A percentile compares a stretch with the other conserved stretches of the same genome.
Conservation (phyloP, 2,888 invertebrate genomes). For the Sympetrum striolatum region DNA sequence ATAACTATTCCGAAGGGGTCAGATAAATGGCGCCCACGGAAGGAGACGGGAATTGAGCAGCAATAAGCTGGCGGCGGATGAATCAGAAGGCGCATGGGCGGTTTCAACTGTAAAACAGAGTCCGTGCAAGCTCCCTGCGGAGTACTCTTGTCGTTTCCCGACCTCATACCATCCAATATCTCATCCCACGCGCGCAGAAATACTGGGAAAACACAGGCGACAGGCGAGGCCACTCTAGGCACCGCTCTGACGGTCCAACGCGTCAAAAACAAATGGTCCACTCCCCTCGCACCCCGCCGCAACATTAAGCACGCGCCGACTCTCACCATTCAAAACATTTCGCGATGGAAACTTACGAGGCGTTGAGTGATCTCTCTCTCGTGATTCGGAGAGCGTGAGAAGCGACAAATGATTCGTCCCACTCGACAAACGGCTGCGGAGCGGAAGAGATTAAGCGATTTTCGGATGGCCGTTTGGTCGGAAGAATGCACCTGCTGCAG, state of each 20-base stretch:
- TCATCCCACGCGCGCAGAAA: not conserved
- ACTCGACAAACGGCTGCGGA: not conserved
- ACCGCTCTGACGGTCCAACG: not conserved
- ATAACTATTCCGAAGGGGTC: not conserved
- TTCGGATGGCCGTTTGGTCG: not conserved
- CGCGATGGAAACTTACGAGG: constrained; percentile 11
- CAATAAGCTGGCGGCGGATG: not conserved
- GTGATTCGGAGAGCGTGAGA: not conserved
- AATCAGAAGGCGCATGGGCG: not conserved
- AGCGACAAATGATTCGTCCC: constrained; percentile 15
- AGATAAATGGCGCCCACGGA: not conserved
- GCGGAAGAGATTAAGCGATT: constrained; percentile 25
- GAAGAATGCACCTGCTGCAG: constrained; percentile 8
- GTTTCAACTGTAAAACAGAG: not conserved
- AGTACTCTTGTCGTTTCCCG: not conserved
- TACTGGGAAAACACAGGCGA: not conserved
- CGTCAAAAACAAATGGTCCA: not conserved
- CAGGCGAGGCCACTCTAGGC: not conserved
- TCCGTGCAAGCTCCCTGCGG: not conserved
- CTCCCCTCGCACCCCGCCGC: not conserved
- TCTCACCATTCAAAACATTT: constrained; percentile 4
- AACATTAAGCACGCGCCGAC: not conserved
- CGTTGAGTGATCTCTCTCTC: not conserved
- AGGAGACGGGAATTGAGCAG: not conserved
- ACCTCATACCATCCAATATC: not conserved